Conservation (phyloP, 2,888 invertebrate species). For the Dilophus febrilis region DNA sequence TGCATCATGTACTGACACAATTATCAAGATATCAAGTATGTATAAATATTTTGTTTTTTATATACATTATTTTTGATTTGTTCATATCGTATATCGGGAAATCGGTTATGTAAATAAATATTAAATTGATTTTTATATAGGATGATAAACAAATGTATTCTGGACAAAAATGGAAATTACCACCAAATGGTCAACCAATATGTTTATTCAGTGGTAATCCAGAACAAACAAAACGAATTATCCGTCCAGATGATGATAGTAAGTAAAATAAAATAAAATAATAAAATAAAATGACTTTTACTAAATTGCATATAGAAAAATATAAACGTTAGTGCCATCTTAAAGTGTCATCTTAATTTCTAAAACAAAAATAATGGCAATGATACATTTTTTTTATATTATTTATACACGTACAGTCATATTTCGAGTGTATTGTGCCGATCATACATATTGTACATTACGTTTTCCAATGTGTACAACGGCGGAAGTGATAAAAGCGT, state of each 20-base stretch:
- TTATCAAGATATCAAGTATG: conserved; percentile 39
- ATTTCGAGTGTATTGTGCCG: conserved; percentile 62
- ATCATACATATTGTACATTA: conserved; percentile 65
- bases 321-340: no score
- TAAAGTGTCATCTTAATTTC: no score
- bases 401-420: conserved; percentile 39
- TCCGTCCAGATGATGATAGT: conserved; percentile 51
- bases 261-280: conserved; percentile 18
- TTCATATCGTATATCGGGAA: neutral
- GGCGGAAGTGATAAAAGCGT: conserved; percentile 50
- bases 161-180: conserved; percentile 52
- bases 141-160: conserved; percentile 38
- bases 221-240: conserved; percentile 37
- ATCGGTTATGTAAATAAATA: no score
- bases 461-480: conserved; percentile 53
- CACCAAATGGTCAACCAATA: conserved; percentile 50
- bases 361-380: neutral
- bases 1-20: conserved; percentile 49
- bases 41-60: neutral
- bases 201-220: conserved; percentile 42
- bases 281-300: no score
- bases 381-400: neutral
- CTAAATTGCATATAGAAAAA: neutral
- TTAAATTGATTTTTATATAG: neutral
- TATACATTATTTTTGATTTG: neutral